phyloP scores from a whole-genome alignment of 2,797 vertebrate species.

The Yasuhikotakia modesta region DNA sequence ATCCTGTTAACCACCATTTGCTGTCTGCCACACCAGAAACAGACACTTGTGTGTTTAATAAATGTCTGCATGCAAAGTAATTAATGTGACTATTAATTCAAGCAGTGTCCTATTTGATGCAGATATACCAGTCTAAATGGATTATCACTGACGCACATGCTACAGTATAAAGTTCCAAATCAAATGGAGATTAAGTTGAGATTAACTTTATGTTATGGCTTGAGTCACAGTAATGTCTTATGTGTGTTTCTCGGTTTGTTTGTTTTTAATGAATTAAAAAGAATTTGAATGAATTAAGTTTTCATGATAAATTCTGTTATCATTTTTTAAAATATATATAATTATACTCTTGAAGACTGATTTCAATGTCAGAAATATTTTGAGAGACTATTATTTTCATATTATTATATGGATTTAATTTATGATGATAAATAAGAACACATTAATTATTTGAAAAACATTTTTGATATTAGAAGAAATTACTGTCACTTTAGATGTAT shows the following conservation, averaged over 20 bases:
- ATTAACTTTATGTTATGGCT: slow-evolving; percentile 3
- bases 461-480: no score
- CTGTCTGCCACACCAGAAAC: slow-evolving; percentile 64
- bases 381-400: no score
- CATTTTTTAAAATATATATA: background rate
- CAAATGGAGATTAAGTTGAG: background rate
- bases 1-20: slow-evolving; percentile 74
- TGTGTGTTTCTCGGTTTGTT: background rate
- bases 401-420: background rate
- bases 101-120: slow-evolving; percentile 35
- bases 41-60: slow-evolving; percentile 40
- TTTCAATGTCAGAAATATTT: background rate
- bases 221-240: background rate
- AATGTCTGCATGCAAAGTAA: slow-evolving; percentile 26
- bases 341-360: background rate
- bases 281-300: background rate
- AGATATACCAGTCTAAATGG: slow-evolving; percentile 17
- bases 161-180: slow-evolving; percentile 30
- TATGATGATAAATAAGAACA: background rate
- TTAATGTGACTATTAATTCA: slow-evolving; percentile 40
- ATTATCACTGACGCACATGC: slow-evolving; percentile 40
- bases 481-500: no score
- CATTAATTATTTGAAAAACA: background rate
- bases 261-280: background rate
- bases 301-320: background rate